phyloP scores from a whole-genome alignment of 2,797 vertebrate genomes.

The Notoglanidium macrostoma region DNA sequence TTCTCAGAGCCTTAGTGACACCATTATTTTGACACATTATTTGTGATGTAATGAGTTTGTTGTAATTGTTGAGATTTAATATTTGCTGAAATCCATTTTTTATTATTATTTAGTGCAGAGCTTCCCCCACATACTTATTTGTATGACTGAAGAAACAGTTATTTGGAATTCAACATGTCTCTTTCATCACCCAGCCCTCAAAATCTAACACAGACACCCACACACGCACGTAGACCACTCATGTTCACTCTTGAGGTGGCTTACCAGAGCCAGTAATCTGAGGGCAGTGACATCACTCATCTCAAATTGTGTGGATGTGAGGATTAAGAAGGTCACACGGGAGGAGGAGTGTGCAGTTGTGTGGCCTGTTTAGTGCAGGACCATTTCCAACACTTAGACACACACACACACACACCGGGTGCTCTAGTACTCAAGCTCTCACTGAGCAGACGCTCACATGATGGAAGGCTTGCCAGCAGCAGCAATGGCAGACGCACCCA shows the following conservation, averaged over 20 bases:
- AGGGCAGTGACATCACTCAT: constrained; percentile 49
- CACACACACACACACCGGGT: background rate
- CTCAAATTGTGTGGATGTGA: constrained; percentile 28
- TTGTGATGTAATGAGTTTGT: background rate
- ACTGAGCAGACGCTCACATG: background rate
- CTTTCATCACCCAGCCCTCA: background rate
- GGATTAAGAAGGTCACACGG: constrained; percentile 45
- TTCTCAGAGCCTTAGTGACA: background rate
- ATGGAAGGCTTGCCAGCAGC: background rate
- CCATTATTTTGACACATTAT: background rate
- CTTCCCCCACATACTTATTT: background rate
- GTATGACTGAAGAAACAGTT: background rate
- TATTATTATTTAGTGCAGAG: background rate
- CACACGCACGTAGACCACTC: background rate
- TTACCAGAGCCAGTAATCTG: constrained; percentile 55
- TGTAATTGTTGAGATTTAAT: background rate
- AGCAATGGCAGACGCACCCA: constrained; percentile 34
- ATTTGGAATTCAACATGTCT: background rate
- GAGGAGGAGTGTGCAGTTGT: constrained; percentile 31
- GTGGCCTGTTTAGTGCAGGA: constrained; percentile 13
- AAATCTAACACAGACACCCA: background rate
- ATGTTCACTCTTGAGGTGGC: constrained; percentile 35
- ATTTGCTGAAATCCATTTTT: background rate
- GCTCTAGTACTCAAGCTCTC: background rate
- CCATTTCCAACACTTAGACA: background rate